Conservation (phyloP, 2,888 invertebrate species). For the Oligia strigilis region DNA sequence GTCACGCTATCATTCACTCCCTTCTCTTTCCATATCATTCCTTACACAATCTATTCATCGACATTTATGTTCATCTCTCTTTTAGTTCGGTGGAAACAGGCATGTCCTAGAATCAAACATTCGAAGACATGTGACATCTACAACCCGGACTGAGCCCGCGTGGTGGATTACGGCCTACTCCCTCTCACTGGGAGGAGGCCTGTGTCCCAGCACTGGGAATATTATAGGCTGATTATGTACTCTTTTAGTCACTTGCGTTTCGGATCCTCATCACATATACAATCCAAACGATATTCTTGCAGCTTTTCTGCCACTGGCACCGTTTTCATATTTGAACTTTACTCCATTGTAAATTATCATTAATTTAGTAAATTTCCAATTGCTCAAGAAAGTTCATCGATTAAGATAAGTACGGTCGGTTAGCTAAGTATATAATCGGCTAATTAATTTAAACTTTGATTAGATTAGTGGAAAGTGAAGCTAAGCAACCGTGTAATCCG, state of each 20-base stretch:
- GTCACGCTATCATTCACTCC: background rate
- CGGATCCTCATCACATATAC: background rate
- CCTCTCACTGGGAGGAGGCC: too few relatives aligned
- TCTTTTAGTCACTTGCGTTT: background rate
- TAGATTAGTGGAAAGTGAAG: constrained; percentile 43
- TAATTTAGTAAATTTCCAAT: constrained; percentile 40
- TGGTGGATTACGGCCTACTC: too few relatives aligned
- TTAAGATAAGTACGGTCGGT: constrained; percentile 38
- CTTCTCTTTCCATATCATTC: background rate
- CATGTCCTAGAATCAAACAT: too few relatives aligned
- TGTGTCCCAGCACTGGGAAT: too few relatives aligned
- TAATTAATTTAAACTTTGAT: constrained; percentile 52
- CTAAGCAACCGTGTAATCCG: constrained; percentile 28
- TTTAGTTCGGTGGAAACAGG: too few relatives aligned
- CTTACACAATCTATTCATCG: background rate
- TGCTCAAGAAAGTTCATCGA: constrained; percentile 36
- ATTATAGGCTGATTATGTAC: too few relatives aligned
- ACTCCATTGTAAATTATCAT: constrained; percentile 32
- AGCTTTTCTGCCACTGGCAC: background rate
- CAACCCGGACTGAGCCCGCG: too few relatives aligned
- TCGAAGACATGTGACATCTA: too few relatives aligned
- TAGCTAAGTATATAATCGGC: constrained; percentile 40
- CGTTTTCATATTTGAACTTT: constrained; percentile 4
- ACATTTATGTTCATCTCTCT: background rate
- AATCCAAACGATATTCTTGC: background rate